Evolutionary conservation across 2,888 invertebrate genomes (phyloP).

Genomic region (Agonopterix arenella): DNA sequence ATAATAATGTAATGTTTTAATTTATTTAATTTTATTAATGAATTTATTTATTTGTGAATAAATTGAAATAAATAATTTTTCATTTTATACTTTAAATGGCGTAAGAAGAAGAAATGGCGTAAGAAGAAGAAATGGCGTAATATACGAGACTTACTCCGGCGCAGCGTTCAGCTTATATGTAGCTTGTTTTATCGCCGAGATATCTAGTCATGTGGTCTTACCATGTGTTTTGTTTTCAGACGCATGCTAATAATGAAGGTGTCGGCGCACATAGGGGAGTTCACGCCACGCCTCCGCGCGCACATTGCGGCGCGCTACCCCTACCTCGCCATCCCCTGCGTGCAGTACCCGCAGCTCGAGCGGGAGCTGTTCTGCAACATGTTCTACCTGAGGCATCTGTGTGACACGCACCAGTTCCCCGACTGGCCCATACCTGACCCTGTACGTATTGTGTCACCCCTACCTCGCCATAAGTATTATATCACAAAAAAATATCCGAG

Average conservation of each 20-base stretch:
- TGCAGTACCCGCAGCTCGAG: conserved; percentile 95
- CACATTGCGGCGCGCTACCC: conserved; percentile 97
- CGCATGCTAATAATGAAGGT: conserved; percentile 97
- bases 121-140: no score
- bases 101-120: no score
- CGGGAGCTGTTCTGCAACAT: conserved; percentile 98
- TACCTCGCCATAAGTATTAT: conserved; percentile 93
- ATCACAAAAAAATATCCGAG: no score
- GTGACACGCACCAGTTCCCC: conserved; percentile 92
- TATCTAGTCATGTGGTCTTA: not conserved
- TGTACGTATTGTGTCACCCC: conserved; percentile 84
- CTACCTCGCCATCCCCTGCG: conserved; percentile 95
- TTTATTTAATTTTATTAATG: no score
- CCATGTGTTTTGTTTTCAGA: conserved; percentile 42
- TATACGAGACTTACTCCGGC: no score
- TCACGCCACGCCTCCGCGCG: conserved; percentile 94
- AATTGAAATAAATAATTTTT: no score
- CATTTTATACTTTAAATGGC: no score
- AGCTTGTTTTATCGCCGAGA: no score
- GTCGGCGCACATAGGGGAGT: conserved; percentile 98
- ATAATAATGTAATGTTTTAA: no score
- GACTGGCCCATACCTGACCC: conserved; percentile 99
- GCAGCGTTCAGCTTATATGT: no score
- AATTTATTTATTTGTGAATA: no score
- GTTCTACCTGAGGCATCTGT: conserved; percentile 97